Conservation (phyloP, 2,113 vertebrate genomes). For the Sinocyclocheilus grahami region DNA sequence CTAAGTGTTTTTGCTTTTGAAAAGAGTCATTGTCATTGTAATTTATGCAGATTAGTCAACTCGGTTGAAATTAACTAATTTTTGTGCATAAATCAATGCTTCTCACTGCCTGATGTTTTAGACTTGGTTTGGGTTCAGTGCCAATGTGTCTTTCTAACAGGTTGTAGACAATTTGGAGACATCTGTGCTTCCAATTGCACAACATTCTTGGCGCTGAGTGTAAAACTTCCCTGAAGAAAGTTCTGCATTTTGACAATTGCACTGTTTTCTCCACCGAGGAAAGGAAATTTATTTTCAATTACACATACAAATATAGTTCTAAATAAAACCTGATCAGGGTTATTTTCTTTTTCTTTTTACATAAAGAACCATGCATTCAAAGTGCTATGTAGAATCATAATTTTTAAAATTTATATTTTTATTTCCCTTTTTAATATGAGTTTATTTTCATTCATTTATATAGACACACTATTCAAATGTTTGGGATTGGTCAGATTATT, state of each 20-base stretch:
- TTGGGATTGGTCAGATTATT: too few species aligned
- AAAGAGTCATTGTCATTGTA: conserved; percentile 14
- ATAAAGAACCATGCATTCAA: background rate
- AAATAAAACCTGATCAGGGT: background rate
- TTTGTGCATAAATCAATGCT: conserved; percentile 26
- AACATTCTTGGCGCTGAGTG: background rate
- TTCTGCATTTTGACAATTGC: background rate
- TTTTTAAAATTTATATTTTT: too few species aligned
- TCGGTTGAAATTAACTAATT: conserved; percentile 17
- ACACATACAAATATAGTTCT: background rate
- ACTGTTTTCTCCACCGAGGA: background rate
- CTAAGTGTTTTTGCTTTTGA: background rate
- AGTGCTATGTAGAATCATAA: background rate
- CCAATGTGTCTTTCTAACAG: conserved; percentile 28
- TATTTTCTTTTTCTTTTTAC: background rate
- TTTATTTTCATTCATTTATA: too few species aligned
- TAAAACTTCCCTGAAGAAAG: conserved; percentile 11
- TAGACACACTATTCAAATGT: too few species aligned
- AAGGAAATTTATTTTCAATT: background rate
- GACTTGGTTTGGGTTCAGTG: conserved; percentile 29
- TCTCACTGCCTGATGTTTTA: conserved; percentile 14
- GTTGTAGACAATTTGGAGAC: conserved; percentile 30
- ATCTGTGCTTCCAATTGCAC: conserved; percentile 15
- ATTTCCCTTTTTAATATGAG: too few species aligned
- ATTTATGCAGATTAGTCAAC: conserved; percentile 37